phyloP scores from a whole-genome alignment of 2,113 vertebrate genomes.

The Serilophus lunatus region DNA sequence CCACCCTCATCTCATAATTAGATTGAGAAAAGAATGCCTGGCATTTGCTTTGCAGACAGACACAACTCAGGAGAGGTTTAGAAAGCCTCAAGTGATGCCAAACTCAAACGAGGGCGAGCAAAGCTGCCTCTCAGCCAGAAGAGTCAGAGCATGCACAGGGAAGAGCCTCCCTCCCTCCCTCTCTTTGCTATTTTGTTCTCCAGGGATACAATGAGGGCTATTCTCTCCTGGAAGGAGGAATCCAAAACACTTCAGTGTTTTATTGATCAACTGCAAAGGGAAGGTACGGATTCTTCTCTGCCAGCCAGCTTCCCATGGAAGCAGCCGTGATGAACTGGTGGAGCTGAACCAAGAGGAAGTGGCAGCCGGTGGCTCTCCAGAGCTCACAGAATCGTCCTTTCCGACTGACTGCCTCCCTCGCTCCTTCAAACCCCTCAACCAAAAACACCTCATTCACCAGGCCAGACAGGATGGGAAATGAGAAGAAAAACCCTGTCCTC shows the following conservation, averaged over 20 bases:
- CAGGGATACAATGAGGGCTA: neutral
- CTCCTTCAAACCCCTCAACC: neutral
- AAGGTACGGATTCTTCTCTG: neutral
- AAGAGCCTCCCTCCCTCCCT: neutral
- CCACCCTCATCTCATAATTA: neutral
- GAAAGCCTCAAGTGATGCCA: neutral
- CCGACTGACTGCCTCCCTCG: neutral
- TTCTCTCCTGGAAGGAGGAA: slow-evolving; percentile 28
- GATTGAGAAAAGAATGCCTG: neutral
- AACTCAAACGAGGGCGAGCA: neutral
- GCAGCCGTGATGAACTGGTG: neutral
- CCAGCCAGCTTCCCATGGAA: neutral
- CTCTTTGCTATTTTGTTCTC: neutral
- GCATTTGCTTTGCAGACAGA: fast-evolving
- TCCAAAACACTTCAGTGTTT: neutral
- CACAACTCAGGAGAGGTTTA: neutral
- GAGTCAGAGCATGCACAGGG: fast-evolving
- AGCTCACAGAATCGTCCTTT: neutral
- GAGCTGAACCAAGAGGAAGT: slow-evolving; percentile 43
- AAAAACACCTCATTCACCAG: neutral
- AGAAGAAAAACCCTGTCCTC: neutral
- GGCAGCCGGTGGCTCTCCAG: neutral
- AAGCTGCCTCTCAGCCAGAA: neutral
- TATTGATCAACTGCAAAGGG: neutral
- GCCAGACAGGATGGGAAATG: neutral